Conservation (phyloP, 2,888 invertebrate species). For the Phorcus lineatus region DNA sequence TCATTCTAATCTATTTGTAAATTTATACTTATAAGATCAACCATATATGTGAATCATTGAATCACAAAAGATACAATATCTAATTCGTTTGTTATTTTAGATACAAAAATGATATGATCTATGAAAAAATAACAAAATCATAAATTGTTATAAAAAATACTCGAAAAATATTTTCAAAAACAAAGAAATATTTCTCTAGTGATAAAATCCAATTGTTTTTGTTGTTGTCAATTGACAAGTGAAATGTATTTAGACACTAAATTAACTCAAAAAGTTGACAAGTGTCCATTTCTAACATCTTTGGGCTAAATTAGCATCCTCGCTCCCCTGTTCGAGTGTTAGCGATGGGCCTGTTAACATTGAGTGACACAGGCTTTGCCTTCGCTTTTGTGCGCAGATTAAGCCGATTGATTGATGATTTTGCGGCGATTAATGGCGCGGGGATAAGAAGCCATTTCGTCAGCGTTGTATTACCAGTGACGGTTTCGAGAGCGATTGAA, state of each 20-base stretch:
- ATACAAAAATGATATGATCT: too few species aligned
- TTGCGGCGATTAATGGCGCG: conserved; percentile 24
- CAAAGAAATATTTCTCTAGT: background rate
- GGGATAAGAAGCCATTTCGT: conserved; percentile 27
- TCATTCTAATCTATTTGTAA: too few species aligned
- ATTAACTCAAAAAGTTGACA: conserved; percentile 21
- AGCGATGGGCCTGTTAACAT: background rate
- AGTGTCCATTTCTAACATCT: conserved; percentile 11
- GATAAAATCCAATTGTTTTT: background rate
- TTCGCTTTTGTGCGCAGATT: conserved; percentile 14
- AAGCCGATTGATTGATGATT: conserved; percentile 26
- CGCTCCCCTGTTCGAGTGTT: background rate
- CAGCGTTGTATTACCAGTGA: conserved; percentile 8
- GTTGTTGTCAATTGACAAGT: conserved; percentile 6
- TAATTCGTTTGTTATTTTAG: too few species aligned
- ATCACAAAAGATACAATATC: too few species aligned
- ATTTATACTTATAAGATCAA: too few species aligned
- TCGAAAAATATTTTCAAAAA: background rate
- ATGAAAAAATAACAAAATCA: too few species aligned
- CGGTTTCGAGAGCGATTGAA: background rate
- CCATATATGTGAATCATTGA: too few species aligned
- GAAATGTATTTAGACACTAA: conserved; percentile 20
- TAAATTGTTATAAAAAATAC: too few species aligned
- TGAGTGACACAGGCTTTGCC: conserved; percentile 17
- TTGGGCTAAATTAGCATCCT: conserved; percentile 16